Base-by-base conservation (phyloP, 2,797 vertebrate genomes). In the Tapera naevia region DNA sequence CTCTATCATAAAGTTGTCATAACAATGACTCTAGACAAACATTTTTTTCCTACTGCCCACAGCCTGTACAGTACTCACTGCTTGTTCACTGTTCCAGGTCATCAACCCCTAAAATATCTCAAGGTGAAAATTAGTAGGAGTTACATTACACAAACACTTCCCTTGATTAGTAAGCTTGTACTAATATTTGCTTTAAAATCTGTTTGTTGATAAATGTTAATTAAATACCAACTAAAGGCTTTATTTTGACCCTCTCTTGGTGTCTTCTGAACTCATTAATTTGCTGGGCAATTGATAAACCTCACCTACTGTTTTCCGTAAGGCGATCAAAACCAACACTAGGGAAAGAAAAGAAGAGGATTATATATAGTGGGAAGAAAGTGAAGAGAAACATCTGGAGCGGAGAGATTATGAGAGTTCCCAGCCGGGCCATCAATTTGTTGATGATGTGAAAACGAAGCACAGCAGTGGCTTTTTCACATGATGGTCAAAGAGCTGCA, bases 31-130 rank as follows among this genome's bases (percentile, higher is more conserved):
- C 94, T 70, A 96, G 89, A 93, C 83, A 93, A 94, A 88, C 80
- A 91, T 57, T 76, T 95, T 95, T 94, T 96, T 95, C 64, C 78
- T 86, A 32, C 83, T 90, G 88, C 92, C 95, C 88, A 93, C 94
- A 89, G 70, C 81, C 89, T 82, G 70, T 54, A 83, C 25, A 39
- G 51, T 72, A 61, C 45, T 90, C 48, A 88, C 57, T 0, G 1
- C 53, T 91, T 88, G 88, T 76, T 93, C 89, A 79, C 60, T 96
- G 93, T 97, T 96, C 80, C 95, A 89, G 89, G 88, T 94, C 94
- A 90, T 81, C 83, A 94, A 71, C 67, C 35, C 74, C 37, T 88
- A 84, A 94, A 94, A 85, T 83, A 94, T 48, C 65, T 86, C 89
- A 94, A 94, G 80, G 89, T 96, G 88, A 96, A 97, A 96, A 92